phyloP scores from a whole-genome alignment of 1,140 invertebrate species.

The Magallana gigas region DNA sequence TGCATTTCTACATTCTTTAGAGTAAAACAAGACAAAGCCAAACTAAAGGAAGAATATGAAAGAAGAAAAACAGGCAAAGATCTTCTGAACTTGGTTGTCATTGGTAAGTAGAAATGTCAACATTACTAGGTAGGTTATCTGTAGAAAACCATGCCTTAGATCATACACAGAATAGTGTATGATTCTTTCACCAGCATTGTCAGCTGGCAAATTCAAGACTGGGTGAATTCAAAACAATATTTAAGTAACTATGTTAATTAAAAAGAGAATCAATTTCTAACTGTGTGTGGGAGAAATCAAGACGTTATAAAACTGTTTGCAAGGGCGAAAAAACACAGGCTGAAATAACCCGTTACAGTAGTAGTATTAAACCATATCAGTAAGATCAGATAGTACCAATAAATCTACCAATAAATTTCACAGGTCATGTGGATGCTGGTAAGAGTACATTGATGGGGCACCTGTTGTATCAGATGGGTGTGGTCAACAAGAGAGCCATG shows the following conservation, averaged over 20 bases:
- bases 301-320: background rate
- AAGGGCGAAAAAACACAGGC: background rate
- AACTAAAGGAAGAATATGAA: constrained; percentile 82
- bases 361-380: no score
- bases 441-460: constrained; percentile 99
- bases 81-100: constrained; percentile 95
- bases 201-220: no score
- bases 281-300: no score
- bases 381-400: no score
- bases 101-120: constrained; percentile 78
- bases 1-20: constrained; percentile 51
- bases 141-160: no score
- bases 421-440: constrained; percentile 98
- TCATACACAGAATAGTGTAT: no score
- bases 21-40: constrained; percentile 80
- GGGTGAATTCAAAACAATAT: no score
- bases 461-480: constrained; percentile 91
- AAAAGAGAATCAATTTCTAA: no score
- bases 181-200: no score
- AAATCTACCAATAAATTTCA: background rate
- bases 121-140: no score
- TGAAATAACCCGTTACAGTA: no score
- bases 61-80: constrained; percentile 90
- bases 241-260: no score
- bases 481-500: constrained; percentile 93